Evolutionary conservation across 2,888 invertebrate genomes (phyloP).

Genomic region (Ormyrus pomaceus): DNA sequence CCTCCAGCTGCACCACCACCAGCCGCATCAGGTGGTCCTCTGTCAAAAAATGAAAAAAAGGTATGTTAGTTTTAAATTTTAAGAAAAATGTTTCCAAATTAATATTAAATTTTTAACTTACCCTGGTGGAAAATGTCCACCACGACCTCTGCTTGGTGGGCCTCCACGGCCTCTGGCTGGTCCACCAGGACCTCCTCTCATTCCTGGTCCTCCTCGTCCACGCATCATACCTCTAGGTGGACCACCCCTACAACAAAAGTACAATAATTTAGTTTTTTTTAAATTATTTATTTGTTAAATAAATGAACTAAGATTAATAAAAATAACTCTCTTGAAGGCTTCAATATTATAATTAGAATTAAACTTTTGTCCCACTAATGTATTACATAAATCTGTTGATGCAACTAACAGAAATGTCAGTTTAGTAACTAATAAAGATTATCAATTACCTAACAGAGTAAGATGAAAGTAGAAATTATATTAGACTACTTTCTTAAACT

Average conservation of each 20-base stretch:
- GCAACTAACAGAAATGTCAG: not conserved
- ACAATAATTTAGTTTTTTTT: too few relatives aligned
- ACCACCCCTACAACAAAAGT: slow-evolving; percentile 64
- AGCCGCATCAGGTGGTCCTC: slow-evolving; percentile 70
- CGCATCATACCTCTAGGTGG: slow-evolving; percentile 72
- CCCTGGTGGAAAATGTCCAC: slow-evolving; percentile 73
- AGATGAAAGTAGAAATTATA: too few relatives aligned
- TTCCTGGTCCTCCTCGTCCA: slow-evolving; percentile 71
- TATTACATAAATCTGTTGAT: not conserved
- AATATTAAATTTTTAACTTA: slow-evolving; percentile 54
- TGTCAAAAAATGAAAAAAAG: slow-evolving; percentile 49
- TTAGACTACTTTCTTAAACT: too few relatives aligned
- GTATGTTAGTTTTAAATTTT: slow-evolving; percentile 1
- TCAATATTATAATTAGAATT: too few relatives aligned
- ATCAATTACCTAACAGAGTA: too few relatives aligned
- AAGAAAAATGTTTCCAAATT: not conserved
- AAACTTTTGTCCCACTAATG: too few relatives aligned
- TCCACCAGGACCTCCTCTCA: slow-evolving; percentile 69
- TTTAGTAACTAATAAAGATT: too few relatives aligned
- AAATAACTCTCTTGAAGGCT: not conserved
- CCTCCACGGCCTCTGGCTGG: slow-evolving; percentile 72
- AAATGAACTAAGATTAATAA: too few relatives aligned
- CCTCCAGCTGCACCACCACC: slow-evolving; percentile 69
- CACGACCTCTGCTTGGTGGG: slow-evolving; percentile 70
- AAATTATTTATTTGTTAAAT: too few relatives aligned